Base-by-base conservation (phyloP, 2,797 vertebrate genomes). In the Tauraco hartlaubi region DNA sequence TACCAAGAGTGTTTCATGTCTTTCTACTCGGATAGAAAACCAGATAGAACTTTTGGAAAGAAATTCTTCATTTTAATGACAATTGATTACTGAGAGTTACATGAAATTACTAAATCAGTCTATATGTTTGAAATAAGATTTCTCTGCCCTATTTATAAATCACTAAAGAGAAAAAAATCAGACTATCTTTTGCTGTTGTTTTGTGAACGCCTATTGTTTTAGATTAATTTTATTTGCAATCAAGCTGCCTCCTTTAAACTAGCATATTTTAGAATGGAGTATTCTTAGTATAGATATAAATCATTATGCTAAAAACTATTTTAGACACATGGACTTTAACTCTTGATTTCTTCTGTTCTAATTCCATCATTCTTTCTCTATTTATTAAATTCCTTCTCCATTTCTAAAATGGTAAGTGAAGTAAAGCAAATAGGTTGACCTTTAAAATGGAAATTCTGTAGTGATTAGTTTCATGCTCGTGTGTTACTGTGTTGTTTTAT, bases 391-490 rank as follows among this genome's bases (percentile, higher is more conserved):
- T 67, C n/a, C 17, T 88, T 83, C 22, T 66, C 17, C 11, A 33
- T 59, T 73, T 83, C 44, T 48, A 72, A 71, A 85, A 81, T 16
- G 12, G 28, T 33, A 87, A 75, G 44, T 23, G 6, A 85, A 72
- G 20, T 77, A 77, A 80, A 61, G 33, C 48, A 88, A 77, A 80
- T 61, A 17, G 2, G 19, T 63, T 94, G 76, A 77, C 68, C 68
- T 94, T 71, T 86, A 74, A 44, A 89, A 85, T 63, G 35, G 73
- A 95, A 92, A 77, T 78, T 55, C 20, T 74, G 10, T n/a, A 80
- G 22, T 44, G 28, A 77, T 83, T 71, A 77, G 33, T 88, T 85
- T 80, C n/a, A 35, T 59, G 56, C 9, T 51, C 41, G 5, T 55
- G 25, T 31, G 29, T 63, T 77, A 20, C 21, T 83, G 25, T 52